phyloP scores from a whole-genome alignment of 2,797 vertebrate genomes.

The Loriculus beryllinus region DNA sequence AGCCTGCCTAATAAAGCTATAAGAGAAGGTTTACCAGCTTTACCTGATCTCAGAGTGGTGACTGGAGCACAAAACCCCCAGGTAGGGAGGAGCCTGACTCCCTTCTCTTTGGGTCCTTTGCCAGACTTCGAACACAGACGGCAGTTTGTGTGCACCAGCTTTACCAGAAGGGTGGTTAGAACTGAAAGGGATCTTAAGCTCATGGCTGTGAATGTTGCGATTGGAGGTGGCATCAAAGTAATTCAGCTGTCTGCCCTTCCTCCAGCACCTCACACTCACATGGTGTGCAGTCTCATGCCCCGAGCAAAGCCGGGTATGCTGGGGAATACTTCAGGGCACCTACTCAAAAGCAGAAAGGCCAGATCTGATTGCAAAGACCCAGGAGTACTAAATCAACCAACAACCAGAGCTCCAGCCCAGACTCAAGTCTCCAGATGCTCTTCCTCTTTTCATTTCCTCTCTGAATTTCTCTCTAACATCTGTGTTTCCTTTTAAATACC shows the following conservation, averaged over 20 bases:
- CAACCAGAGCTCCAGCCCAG: constrained; percentile 57
- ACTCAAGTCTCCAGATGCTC: constrained; percentile 55
- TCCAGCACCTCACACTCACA: not conserved
- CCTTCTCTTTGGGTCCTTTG: not conserved
- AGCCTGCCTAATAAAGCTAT: not conserved
- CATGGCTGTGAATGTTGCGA: not conserved
- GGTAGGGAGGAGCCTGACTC: not conserved
- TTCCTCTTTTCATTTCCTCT: constrained; percentile 69
- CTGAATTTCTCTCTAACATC: constrained; percentile 51
- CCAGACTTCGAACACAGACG: not conserved
- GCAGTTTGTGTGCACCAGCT: not conserved
- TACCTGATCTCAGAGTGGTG: not conserved
- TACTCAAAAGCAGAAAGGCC: constrained; percentile 38
- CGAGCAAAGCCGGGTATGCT: not conserved
- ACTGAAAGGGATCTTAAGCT: not conserved
- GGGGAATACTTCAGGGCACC: not conserved
- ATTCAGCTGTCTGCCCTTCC: not conserved
- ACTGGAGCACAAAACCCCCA: not conserved
- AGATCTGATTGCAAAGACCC: constrained; percentile 20
- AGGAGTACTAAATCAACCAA: constrained; percentile 43
- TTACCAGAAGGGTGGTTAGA: not conserved
- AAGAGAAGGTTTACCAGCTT: not conserved
- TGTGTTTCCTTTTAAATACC: constrained; percentile 59
- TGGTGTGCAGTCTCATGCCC: rapidly evolving
- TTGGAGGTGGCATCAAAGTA: not conserved